Conservation (phyloP, 2,113 vertebrate species). For the Montifringilla adamsi region DNA sequence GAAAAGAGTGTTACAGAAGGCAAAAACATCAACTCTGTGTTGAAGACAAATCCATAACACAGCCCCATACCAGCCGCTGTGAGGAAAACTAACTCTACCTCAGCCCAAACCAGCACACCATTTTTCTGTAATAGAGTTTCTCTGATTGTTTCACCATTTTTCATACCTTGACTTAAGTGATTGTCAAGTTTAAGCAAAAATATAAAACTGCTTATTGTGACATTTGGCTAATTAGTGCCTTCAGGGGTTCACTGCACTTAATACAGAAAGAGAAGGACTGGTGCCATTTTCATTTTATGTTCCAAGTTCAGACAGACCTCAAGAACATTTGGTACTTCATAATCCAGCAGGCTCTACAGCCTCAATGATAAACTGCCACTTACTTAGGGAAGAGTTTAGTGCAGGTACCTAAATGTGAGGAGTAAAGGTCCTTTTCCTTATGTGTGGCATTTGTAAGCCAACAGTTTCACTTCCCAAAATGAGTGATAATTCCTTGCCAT, state of each 20-base stretch:
- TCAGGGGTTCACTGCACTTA: neutral
- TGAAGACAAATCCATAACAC: neutral
- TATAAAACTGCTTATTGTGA: conserved; percentile 22
- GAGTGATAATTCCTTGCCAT: neutral
- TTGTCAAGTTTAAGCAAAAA: conserved; percentile 6
- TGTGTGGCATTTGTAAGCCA: neutral
- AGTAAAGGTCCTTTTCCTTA: neutral
- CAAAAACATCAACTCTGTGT: neutral
- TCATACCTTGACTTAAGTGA: neutral
- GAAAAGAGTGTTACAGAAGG: neutral
- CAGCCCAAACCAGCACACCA: neutral
- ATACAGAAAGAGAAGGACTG: neutral
- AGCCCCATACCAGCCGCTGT: too few species aligned
- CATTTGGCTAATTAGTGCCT: conserved; percentile 46
- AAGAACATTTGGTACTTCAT: conserved; percentile 8
- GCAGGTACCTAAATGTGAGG: neutral
- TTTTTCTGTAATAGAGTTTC: neutral
- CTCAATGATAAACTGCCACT: neutral
- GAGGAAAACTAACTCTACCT: neutral
- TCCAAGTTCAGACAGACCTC: neutral
- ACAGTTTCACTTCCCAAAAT: neutral
- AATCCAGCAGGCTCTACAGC: neutral
- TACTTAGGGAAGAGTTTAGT: neutral
- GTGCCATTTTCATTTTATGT: conserved; percentile 41
- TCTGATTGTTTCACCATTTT: neutral